Conservation (phyloP, 2,797 vertebrate species). For the Hozukius guyotensis region DNA sequence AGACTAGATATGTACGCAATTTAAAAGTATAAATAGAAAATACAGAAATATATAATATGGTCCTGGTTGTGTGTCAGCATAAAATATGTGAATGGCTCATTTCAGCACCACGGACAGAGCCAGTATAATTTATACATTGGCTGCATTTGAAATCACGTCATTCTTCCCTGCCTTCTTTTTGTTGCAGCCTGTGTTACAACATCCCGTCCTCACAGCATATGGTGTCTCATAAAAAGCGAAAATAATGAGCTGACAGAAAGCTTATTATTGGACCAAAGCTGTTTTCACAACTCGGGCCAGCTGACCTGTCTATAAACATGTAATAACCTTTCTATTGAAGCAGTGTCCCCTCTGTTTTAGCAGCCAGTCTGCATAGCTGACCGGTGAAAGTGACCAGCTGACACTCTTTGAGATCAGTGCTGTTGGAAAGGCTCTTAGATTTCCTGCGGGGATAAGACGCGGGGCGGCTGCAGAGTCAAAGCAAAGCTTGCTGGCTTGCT, state of each 20-base stretch:
- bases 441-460: conserved; percentile 22
- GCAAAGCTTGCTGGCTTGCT: conserved; percentile 12
- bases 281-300: conserved; percentile 29
- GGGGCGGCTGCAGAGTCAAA: conserved; percentile 15
- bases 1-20: not conserved
- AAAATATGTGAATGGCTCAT: not conserved
- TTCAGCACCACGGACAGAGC: conserved; percentile 70
- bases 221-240: conserved; percentile 26
- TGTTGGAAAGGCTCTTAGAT: conserved; percentile 28
- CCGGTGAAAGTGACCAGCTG: conserved; percentile 30
- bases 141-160: conserved; percentile 6
- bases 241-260: conserved; percentile 25
- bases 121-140: not conserved
- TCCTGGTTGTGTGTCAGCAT: not conserved
- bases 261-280: conserved; percentile 41
- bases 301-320: conserved; percentile 35
- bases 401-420: conserved; percentile 36
- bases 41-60: not conserved
- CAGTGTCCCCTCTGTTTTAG: conserved; percentile 1
- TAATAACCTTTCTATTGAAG: conserved; percentile 20
- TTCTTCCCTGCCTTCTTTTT: not conserved
- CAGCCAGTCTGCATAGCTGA: conserved; percentile 35
- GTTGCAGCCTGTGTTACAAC: not conserved
- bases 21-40: not conserved
- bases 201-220: conserved; percentile 26